Percentiles rank a stretch among this genome's conserved stretches.
phyloP scores from a whole-genome alignment of 2,888 invertebrate species.

The Chironomus riparius region DNA sequence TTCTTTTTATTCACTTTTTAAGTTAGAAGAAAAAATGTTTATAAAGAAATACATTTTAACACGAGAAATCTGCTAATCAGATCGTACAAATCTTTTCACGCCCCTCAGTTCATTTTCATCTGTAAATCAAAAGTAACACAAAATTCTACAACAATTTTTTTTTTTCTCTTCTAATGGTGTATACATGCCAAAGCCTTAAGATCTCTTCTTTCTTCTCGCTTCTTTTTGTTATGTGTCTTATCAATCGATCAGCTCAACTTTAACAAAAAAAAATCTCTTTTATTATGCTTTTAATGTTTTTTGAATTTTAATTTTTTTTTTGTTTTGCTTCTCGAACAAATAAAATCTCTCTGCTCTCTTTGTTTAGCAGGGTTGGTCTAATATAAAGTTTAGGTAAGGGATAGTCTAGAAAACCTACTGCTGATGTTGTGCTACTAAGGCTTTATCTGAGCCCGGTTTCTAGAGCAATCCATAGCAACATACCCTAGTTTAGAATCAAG shows the following conservation, averaged over 20 bases:
- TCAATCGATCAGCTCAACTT: slow-evolving; percentile 20
- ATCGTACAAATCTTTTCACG: slow-evolving; percentile 27
- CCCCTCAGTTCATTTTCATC: slow-evolving; percentile 23
- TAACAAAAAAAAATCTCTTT: slow-evolving; percentile 20
- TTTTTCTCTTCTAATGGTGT: background rate
- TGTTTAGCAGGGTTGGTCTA: background rate
- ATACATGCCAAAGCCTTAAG: background rate
- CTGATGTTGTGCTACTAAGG: too few species aligned
- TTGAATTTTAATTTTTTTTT: slow-evolving; percentile 24
- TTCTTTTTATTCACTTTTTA: too few species aligned
- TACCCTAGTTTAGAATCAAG: too few species aligned
- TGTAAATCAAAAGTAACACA: slow-evolving; percentile 24
- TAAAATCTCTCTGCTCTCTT: background rate
- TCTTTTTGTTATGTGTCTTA: slow-evolving; percentile 3
- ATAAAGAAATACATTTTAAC: slow-evolving; percentile 16
- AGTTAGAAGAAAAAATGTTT: background rate
- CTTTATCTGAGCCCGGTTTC: too few species aligned
- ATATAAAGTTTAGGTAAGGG: background rate
- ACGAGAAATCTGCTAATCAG: slow-evolving; percentile 21
- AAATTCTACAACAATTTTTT: slow-evolving; percentile 7
- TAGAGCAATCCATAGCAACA: too few species aligned
- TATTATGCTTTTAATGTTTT: slow-evolving; percentile 13
- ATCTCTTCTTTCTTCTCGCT: background rate
- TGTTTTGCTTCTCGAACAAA: background rate
- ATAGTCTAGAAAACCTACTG: too few species aligned